These are phyloP conservation scores for Thryonomys swinderianus DNA, from an alignment of 2,113 vertebrate genomes.

Conservation along the genomic window DNA sequence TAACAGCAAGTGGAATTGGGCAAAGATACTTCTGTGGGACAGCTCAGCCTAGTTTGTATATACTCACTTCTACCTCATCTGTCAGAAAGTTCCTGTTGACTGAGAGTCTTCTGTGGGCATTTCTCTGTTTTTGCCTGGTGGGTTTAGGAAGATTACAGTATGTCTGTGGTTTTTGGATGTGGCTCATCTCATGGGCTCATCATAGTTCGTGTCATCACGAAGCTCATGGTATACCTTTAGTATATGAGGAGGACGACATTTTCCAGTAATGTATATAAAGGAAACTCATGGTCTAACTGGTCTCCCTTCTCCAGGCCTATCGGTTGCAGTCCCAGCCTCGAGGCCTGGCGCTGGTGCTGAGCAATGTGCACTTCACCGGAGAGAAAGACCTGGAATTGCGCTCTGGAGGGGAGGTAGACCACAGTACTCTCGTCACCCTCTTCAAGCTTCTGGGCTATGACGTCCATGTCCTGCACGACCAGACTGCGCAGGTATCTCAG, in stretches of 20 bases:
- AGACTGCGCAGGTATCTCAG: conserved; percentile 90
- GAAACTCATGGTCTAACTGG: neutral
- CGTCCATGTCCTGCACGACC: conserved; percentile 88
- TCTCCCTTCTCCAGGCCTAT: conserved; percentile 89
- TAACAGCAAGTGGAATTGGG: neutral
- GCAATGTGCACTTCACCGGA: conserved; percentile 92
- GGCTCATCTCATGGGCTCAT: neutral
- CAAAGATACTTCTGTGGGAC: neutral
- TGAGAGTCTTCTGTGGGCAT: neutral
- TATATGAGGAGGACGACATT: no score
- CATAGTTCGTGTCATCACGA: neutral
- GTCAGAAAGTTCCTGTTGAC: neutral
- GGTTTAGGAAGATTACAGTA: neutral
- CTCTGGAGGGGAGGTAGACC: conserved; percentile 95
- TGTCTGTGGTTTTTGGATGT: neutral
- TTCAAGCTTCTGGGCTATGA: conserved; percentile 93
- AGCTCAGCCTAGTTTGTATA: neutral
- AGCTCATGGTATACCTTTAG: neutral
- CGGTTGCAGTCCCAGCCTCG: conserved; percentile 91
- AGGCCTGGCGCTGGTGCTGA: conserved; percentile 94
- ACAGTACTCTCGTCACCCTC: conserved; percentile 89
- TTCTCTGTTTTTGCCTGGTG: neutral
- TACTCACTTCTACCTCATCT: neutral
- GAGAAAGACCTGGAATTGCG: conserved; percentile 92
- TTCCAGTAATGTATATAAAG: no score